These are phyloP conservation scores for Drosophila aldrichi DNA, from an alignment of 2,888 invertebrate genomes.

Conservation along the genomic window DNA sequence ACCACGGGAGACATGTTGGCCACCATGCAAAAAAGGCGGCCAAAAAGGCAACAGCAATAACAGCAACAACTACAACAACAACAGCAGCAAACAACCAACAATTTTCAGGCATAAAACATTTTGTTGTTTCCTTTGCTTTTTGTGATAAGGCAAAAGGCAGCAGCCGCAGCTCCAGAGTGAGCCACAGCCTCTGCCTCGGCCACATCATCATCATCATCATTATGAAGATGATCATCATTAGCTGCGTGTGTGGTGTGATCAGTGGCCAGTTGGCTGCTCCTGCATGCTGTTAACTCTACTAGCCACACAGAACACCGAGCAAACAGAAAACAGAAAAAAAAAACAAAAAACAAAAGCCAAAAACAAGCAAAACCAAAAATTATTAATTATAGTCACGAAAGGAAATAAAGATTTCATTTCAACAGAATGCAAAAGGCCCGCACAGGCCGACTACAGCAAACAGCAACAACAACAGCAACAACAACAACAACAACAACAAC, in stretches of 20 bases:
- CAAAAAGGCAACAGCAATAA: conserved; percentile 44
- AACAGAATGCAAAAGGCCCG: conserved; percentile 77
- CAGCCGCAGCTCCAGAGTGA: conserved; percentile 4
- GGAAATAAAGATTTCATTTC: conserved; percentile 83
- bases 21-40: conserved; percentile 67
- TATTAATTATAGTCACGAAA: conserved; percentile 84
- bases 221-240: conserved; percentile 50
- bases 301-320: conserved; percentile 39
- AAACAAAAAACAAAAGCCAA: too few species aligned
- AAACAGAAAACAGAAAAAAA: conserved; percentile 14
- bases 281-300: conserved; percentile 48
- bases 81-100: conserved; percentile 59
- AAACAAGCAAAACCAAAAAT: conserved; percentile 67
- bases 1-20: conserved; percentile 79
- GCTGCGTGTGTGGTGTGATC: conserved; percentile 77
- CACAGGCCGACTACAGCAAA: conserved; percentile 41
- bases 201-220: conserved; percentile 31
- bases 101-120: conserved; percentile 75
- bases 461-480: conserved; percentile 13
- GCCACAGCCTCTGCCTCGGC: conserved; percentile 1
- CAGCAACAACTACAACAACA: conserved; percentile 34
- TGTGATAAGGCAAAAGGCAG: conserved; percentile 46
- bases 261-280: conserved; percentile 55
- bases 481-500: conserved; percentile 27
- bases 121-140: conserved; percentile 44